phyloP scores from a whole-genome alignment of 2,113 vertebrate species.

The Melospiza georgiana region DNA sequence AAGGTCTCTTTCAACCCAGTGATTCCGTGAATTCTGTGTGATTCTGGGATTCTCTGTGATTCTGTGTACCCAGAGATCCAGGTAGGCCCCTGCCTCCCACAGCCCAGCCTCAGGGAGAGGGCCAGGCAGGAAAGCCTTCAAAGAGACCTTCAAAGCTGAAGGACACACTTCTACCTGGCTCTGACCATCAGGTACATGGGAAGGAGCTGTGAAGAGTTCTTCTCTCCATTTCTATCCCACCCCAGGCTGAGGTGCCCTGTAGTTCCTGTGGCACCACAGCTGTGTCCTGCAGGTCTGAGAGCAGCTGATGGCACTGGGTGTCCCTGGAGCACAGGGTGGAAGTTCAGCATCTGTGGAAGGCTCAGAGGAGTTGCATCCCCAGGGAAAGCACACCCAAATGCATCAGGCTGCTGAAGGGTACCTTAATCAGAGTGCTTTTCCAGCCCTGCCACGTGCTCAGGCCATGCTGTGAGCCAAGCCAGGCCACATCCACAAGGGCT shows the following conservation, averaged over 20 bases:
- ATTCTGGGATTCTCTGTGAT: no score
- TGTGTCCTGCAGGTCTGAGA: neutral
- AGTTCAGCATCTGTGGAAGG: neutral
- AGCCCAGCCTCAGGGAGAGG: no score
- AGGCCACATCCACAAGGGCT: neutral
- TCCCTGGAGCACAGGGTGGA: neutral
- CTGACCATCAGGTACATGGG: no score
- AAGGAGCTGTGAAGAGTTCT: neutral
- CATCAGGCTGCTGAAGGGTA: neutral
- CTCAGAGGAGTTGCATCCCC: neutral
- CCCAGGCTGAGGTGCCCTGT: neutral
- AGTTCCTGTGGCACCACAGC: fast-evolving
- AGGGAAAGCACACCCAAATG: neutral
- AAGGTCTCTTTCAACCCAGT: no score
- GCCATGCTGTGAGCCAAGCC: neutral
- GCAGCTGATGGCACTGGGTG: neutral
- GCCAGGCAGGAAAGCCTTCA: no score
- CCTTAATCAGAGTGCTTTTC: neutral
- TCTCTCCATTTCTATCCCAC: neutral
- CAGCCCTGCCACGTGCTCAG: neutral
- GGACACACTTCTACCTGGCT: no score
- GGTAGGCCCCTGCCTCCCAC: no score
- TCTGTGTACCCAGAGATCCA: no score
- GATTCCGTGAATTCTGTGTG: no score
- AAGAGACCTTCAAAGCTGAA: no score